Evolutionary conservation across 2,797 vertebrate genomes (phyloP).

Genomic region (Hipposideros larvatus): DNA sequence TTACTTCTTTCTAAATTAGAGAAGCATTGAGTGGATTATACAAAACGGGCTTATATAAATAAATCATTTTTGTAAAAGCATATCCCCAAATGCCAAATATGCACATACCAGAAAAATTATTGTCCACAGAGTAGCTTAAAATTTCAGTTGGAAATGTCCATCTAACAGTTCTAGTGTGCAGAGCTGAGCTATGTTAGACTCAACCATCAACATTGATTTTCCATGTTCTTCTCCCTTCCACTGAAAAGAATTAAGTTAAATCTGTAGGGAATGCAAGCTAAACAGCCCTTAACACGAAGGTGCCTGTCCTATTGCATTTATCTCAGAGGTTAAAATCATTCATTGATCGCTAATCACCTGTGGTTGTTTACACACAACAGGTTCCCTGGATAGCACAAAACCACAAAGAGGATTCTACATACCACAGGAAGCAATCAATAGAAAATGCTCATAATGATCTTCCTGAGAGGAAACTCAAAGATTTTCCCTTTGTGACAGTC

Average conservation of each 20-base stretch:
- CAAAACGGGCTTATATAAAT: neutral
- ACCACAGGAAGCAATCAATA: constrained; percentile 88
- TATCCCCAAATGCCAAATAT: neutral
- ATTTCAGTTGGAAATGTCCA: neutral
- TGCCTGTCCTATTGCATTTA: constrained; percentile 81
- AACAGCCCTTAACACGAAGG: constrained; percentile 79
- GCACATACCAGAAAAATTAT: neutral
- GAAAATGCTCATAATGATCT: constrained; percentile 81
- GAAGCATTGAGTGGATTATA: neutral
- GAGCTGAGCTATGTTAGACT: constrained; percentile 70
- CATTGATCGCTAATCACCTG: constrained; percentile 87
- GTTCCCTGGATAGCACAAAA: constrained; percentile 75
- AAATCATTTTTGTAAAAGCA: neutral
- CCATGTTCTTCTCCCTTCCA: constrained; percentile 62
- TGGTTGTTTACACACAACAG: constrained; percentile 87
- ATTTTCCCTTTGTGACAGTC: constrained; percentile 82
- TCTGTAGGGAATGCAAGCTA: constrained; percentile 81
- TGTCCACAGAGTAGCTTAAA: neutral
- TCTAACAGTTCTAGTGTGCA: constrained; percentile 41
- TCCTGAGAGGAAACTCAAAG: constrained; percentile 83
- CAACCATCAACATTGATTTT: constrained; percentile 77
- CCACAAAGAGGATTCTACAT: constrained; percentile 84
- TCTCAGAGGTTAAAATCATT: constrained; percentile 85
- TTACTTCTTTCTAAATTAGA: neutral
- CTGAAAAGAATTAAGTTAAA: constrained; percentile 72